Evolutionary conservation across 1,140 invertebrate genomes (phyloP), one percentile per base, ranked within the genome.

Genomic region (Pseudomyrmex flavicornis): DNA sequence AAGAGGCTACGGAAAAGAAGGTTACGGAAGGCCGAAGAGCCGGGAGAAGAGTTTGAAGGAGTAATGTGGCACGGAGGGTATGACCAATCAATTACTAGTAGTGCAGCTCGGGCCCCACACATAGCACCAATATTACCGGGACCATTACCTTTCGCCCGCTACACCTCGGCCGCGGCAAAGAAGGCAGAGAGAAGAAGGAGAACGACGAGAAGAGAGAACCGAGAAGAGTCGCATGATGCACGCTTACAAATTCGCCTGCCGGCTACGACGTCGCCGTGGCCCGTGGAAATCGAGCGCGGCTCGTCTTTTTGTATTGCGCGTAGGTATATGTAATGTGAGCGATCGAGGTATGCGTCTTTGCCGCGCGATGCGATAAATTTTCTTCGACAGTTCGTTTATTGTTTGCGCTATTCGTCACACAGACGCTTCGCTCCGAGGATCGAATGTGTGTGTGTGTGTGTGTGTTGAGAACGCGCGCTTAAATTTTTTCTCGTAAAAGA

Each of bases 71-170:
- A 91, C 85, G 87, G 89, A 62, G 75, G 86, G 91, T 92, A 92
- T 92, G 91, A 92, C 91, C 91, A 92, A 92, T 92, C 91, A 92
- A 92, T 92, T 92, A 92, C 88, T 91, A 92, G 91, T 92, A 92
- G 91, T 92, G 91, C 90, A 92, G 89, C 87, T 75, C 85, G 82
- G 90, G 87, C 91, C 90, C 87, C 90, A 91, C 91, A 91, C 91
- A 91, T 85, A 89, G 89, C 89, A 90, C 90, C 90, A 83, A 91
- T 91, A 92, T 92, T 91, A 92, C 90, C 91, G 85, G 86, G 83
- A 86, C 91, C 91, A 92, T 92, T 92, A 92, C 91, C 91, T 91
- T 91, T 92, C 87, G 90, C 83, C 85, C 83, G 89, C 74, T 91
- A 84, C 90, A 91, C 89, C 84, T 88, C 73, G 22, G 70, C 87